Percentiles rank a stretch among this genome's conserved stretches.
Conservation (phyloP, 2,888 invertebrate genomes). For the Sminthurides aquaticus region DNA sequence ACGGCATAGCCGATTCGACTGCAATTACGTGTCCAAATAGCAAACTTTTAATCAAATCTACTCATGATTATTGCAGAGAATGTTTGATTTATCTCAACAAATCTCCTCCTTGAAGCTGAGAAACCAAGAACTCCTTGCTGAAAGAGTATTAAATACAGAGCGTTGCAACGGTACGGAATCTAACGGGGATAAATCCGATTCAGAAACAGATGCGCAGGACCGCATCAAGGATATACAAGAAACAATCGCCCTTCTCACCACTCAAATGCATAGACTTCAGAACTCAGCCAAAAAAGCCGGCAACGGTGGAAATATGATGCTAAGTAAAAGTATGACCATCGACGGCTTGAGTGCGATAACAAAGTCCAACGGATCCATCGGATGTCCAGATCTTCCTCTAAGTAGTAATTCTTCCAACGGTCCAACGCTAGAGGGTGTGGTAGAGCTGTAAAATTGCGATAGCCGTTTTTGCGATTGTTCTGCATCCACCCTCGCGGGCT, state of each 20-base stretch:
- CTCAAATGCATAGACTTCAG: conserved; percentile 60
- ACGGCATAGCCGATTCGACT: no score
- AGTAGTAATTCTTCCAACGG: neutral
- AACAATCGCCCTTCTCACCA: conserved; percentile 83
- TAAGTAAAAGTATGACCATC: neutral
- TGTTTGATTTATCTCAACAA: conserved; percentile 42
- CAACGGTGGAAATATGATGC: neutral
- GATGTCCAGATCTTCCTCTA: neutral
- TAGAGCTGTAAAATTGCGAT: neutral
- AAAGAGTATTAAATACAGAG: conserved; percentile 80
- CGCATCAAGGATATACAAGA: conserved; percentile 60
- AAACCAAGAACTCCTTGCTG: conserved; percentile 91
- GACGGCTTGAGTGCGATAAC: neutral
- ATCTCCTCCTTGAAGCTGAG: conserved; percentile 47
- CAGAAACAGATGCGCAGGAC: conserved; percentile 40
- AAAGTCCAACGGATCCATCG: neutral
- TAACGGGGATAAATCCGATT: conserved; percentile 38
- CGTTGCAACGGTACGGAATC: conserved; percentile 35
- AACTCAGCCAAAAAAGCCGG: neutral
- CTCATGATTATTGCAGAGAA: conserved; percentile 39
- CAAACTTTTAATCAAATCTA: no score
- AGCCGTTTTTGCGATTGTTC: neutral
- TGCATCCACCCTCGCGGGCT: neutral
- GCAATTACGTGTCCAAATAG: no score
- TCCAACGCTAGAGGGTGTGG: neutral